A percentile compares a stretch with the other conserved stretches of the same genome.
Evolutionary conservation across 2,113 vertebrate genomes (phyloP).

Genomic region (Struthio camelus): DNA sequence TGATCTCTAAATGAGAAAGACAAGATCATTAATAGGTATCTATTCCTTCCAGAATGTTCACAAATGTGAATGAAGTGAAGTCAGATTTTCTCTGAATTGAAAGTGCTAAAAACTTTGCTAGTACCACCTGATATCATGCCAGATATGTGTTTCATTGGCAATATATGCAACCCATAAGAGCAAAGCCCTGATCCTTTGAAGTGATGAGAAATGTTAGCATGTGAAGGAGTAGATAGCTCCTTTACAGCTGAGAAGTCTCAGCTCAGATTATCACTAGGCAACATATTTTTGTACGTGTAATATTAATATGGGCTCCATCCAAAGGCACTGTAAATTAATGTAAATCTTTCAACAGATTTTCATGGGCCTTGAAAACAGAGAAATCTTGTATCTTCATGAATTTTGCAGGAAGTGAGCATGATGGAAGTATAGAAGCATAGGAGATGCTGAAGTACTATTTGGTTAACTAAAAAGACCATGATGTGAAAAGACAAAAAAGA

Average conservation of each 20-base stretch:
- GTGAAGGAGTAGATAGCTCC: neutral
- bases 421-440: neutral
- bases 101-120: neutral
- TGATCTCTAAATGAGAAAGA: constrained; percentile 43
- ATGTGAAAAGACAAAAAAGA: neutral
- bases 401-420: neutral
- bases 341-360: neutral
- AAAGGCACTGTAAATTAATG: neutral
- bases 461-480: neutral
- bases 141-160: neutral
- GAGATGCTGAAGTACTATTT: neutral
- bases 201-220: neutral
- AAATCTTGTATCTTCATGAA: neutral
- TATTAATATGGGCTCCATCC: neutral
- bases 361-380: neutral
- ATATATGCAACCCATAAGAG: neutral
- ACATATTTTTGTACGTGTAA: neutral
- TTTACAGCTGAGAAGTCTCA: neutral
- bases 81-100: neutral
- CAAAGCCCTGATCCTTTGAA: neutral
- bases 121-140: neutral
- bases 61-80: neutral
- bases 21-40: constrained; percentile 18
- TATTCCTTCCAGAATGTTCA: neutral
- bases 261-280: neutral